These are phyloP conservation scores for Sebastes oblongus DNA, from an alignment of 2,797 vertebrate species.

Conservation along the genomic window DNA sequence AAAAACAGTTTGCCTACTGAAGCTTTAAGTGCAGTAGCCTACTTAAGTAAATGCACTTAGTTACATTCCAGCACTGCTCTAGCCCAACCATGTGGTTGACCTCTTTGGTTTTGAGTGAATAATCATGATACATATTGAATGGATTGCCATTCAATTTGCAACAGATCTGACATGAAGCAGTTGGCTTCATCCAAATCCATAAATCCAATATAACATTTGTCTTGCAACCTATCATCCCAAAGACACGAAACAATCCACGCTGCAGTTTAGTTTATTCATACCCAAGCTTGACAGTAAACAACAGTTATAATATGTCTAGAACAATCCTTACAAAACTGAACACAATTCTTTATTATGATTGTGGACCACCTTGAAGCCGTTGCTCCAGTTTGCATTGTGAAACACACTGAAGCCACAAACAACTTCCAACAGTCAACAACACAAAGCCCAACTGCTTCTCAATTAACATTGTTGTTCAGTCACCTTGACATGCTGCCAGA, in stretches of 20 bases:
- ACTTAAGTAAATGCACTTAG: no score
- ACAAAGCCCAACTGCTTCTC: neutral
- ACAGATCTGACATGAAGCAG: neutral
- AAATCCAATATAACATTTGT: neutral
- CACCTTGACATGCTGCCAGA: conserved; percentile 16
- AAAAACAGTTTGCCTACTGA: no score
- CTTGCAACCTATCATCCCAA: neutral
- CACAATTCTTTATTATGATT: neutral
- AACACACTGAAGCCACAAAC: neutral
- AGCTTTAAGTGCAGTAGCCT: no score
- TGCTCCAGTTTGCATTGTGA: conserved; percentile 7
- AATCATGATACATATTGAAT: neutral
- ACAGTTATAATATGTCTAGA: neutral
- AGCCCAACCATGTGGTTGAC: neutral
- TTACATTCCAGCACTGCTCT: no score
- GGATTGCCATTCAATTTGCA: neutral
- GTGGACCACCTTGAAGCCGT: neutral
- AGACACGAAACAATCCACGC: neutral
- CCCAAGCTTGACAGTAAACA: neutral
- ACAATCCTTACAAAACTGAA: no score
- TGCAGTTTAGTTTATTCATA: neutral
- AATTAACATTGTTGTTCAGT: neutral
- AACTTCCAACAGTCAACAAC: conserved; percentile 13
- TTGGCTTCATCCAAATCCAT: neutral
- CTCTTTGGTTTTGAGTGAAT: neutral